Evolutionary conservation across 2,888 invertebrate genomes (phyloP), one percentile per base, ranked within the genome.

Genomic region (Perithous albicinctus): DNA sequence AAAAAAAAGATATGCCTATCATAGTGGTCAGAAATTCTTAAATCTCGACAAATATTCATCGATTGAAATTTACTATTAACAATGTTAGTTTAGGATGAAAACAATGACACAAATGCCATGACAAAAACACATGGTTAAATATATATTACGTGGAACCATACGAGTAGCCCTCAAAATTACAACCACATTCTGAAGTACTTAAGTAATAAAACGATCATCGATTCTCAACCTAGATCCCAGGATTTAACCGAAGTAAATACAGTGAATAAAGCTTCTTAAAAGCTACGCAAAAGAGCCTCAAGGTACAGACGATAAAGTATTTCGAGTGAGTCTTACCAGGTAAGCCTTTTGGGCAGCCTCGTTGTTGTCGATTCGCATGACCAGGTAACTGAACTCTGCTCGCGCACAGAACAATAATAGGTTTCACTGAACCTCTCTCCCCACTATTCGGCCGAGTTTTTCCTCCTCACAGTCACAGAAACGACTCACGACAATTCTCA

Each of bases 331-430:
- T 73, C 87, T 88, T 86, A 88, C 87, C 87, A 84, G 78, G 64
- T 85, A 87, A 46, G 84, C 86, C 81, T 87, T 87, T 77, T 88
- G 82, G 67, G 82, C 84, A 78, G 78, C 82, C 70, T 85, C 86
- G 82, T 87, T 86, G 79, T 87, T 86, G 84, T 87, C 87, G 85
- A 88, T 88, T 86, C 87, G 85, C 87, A 88, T 88, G 85, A 82
- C 86, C 79, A 67, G 38, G 66, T 43, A 59, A 63, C 48, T 64
- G 69, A 72, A 70, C 26, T 70, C 67, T n/a, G n/a, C n/a, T 48
- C 46, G 38, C 41, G 51, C 70, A 41, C 72, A 51, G 48, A 51
- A 70, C 75, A 48, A 64, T 43, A 70, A 59, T 43, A 29, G 43
- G 26, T 48, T 48, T 35, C n/a, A 41, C 41, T 7, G 18, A 35